Evolutionary conservation across 2,797 vertebrate species (phyloP), one percentile per base, ranked within the genome.

Genomic region (Microctenopoma lineatum): DNA sequence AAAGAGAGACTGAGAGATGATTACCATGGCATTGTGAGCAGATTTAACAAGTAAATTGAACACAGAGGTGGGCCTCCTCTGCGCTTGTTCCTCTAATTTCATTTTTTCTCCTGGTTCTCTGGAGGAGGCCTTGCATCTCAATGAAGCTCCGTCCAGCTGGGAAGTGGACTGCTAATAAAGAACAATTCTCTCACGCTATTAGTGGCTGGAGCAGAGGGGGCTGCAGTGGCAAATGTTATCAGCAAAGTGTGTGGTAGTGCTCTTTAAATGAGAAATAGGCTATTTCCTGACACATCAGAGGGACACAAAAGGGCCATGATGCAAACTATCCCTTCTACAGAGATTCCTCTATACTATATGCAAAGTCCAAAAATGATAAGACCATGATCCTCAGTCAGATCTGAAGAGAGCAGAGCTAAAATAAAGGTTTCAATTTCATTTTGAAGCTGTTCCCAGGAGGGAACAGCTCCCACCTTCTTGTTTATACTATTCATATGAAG

Each of bases 1-100:
- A 57, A 26, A 68, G 51, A 48, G 18, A 59, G 39, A 16, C 32
- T 9, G 45, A 21, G 64, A 55, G 63, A 66, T 77, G 69, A 79
- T 80, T 73, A 73, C 66, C 0, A n/a, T 56, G 65, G 70, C 58
- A 64, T 7, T 70, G 62, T 36, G 29, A 67, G 59, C 55, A 67
- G 44, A 78, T 79, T 83, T 67, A 84, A 82, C 52, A 75, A 56
- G 27, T 70, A 68, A 73, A 83, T 65, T 84, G 77, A 81, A 86
- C 67, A 80, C 69, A 81, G 57, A 73, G 69, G 79, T 80, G 65
- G 53, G 56, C 38, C 48, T 60, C 44, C 55, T 64, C 70, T 60
- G 51, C 8, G 51, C 59, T 50, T 70, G 55, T 67, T 78, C 71
- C 56, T 68, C 59, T 77, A 70, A 89, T 89, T 87, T 66, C 3